A percentile compares a stretch with the other conserved stretches of the same genome.
Evolutionary conservation across 2,888 invertebrate genomes (phyloP).

Genomic region (Mesochorus sp.): DNA sequence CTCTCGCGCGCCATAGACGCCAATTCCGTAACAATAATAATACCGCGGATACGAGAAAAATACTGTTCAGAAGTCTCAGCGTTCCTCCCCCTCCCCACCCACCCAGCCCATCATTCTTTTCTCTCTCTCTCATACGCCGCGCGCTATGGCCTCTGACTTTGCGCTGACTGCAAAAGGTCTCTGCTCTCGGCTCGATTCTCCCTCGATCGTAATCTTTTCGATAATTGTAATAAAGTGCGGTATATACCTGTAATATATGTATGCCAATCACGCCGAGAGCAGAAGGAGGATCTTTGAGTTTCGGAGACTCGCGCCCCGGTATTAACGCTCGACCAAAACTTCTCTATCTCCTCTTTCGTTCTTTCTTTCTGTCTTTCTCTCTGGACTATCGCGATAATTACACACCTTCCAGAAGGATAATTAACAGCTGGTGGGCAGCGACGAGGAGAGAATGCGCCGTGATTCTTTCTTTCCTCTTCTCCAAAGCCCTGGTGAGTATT

Average conservation of each 20-base stretch:
- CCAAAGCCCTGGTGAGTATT: no score
- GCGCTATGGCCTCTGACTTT: not conserved
- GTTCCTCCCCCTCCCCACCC: no score
- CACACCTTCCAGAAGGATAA: slow-evolving; percentile 75
- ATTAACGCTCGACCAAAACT: slow-evolving; percentile 7
- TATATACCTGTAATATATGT: slow-evolving; percentile 56
- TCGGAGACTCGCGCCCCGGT: slow-evolving; percentile 29
- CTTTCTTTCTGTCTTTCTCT: not conserved
- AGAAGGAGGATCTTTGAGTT: slow-evolving; percentile 62
- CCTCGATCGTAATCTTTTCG: slow-evolving; percentile 26
- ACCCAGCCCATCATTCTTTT: no score
- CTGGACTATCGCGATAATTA: slow-evolving; percentile 75
- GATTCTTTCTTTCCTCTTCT: not conserved
- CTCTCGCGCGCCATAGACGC: slow-evolving; percentile 61
- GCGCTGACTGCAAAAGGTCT: slow-evolving; percentile 8
- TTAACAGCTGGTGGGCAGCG: slow-evolving; percentile 68
- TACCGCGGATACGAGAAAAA: slow-evolving; percentile 38
- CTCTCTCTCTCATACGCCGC: not conserved
- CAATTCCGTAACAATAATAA: slow-evolving; percentile 60
- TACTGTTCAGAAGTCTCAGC: slow-evolving; percentile 16
- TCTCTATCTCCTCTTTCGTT: not conserved
- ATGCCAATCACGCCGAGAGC: slow-evolving; percentile 71
- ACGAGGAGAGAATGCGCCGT: slow-evolving; percentile 28
- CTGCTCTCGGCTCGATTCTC: not conserved
- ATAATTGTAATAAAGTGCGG: slow-evolving; percentile 48